Conservation (phyloP, 2,113 vertebrate species). For the Vanacampus margaritifer region DNA sequence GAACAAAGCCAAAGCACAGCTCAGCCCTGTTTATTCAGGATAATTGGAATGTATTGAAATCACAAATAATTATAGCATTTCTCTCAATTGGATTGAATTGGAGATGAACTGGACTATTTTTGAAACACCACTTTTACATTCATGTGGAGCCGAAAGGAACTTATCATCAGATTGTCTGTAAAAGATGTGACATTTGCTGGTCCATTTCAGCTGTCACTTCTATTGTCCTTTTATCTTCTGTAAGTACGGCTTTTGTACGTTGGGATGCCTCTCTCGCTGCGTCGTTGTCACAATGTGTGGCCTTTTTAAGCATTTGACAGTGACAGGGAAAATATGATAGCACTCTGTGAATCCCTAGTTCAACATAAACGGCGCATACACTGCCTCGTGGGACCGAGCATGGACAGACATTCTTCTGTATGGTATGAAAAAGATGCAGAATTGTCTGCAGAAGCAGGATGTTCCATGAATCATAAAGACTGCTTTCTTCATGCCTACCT, state of each 20-base stretch:
- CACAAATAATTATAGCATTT: neutral
- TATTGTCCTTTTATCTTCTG: constrained; percentile 24
- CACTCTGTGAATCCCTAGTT: neutral
- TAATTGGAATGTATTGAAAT: neutral
- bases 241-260: constrained; percentile 16
- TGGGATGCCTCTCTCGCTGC: constrained; percentile 9
- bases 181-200: constrained; percentile 52
- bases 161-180: constrained; percentile 35
- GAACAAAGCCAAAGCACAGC: neutral
- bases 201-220: constrained; percentile 58
- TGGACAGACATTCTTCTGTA: constrained; percentile 24
- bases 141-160: constrained; percentile 16
- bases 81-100: constrained; percentile 25
- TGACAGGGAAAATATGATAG: neutral
- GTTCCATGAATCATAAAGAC: constrained; percentile 44
- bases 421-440: constrained; percentile 28
- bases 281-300: neutral
- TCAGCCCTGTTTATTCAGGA: neutral
- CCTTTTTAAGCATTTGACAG: neutral
- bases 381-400: constrained; percentile 14
- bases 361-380: constrained; percentile 7
- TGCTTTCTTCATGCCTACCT: constrained; percentile 18
- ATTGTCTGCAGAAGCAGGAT: constrained; percentile 35
- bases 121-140: neutral
- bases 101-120: constrained; percentile 5